These are phyloP conservation scores for Spodoptera littoralis DNA, from an alignment of 2,888 invertebrate genomes.

Conservation along the genomic window DNA sequence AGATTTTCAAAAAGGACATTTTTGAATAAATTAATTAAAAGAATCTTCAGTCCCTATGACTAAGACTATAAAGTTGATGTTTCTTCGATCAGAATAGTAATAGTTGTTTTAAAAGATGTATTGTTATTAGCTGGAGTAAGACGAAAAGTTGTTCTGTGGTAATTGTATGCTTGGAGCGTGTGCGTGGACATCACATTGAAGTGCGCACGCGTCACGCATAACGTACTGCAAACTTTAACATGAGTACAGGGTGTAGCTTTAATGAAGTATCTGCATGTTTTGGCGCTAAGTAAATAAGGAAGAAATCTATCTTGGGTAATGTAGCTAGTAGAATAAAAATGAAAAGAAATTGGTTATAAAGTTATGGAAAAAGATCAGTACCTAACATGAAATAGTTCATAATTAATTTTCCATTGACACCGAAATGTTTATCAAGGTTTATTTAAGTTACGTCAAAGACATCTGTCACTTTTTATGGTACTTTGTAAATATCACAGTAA, in stretches of 20 bases:
- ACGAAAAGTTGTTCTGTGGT: conserved; percentile 48
- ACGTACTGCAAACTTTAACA: conserved; percentile 59
- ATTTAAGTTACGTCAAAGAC: no score
- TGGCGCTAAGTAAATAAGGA: not conserved
- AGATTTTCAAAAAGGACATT: not conserved
- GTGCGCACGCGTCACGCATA: conserved; percentile 83
- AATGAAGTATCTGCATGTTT: not conserved
- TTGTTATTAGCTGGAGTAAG: conserved; percentile 39
- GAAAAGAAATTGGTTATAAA: no score
- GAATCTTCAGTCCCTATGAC: conserved; percentile 24
- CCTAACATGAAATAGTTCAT: no score
- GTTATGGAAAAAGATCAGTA: no score
- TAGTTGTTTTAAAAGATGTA: conserved; percentile 44
- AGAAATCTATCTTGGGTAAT: not conserved
- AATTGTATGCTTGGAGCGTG: conserved; percentile 76
- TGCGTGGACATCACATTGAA: conserved; percentile 73
- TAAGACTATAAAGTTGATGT: conserved; percentile 30
- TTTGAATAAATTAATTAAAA: conserved; percentile 20
- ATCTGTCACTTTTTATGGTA: no score
- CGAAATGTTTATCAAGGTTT: no score
- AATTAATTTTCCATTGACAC: no score
- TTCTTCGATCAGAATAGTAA: conserved; percentile 46
- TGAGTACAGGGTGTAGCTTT: conserved; percentile 43
- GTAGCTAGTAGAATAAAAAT: no score
- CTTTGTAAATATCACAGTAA: not conserved